Evolutionary conservation across 2,888 invertebrate genomes (phyloP).

Genomic region (Rugalucina vietnamica): DNA sequence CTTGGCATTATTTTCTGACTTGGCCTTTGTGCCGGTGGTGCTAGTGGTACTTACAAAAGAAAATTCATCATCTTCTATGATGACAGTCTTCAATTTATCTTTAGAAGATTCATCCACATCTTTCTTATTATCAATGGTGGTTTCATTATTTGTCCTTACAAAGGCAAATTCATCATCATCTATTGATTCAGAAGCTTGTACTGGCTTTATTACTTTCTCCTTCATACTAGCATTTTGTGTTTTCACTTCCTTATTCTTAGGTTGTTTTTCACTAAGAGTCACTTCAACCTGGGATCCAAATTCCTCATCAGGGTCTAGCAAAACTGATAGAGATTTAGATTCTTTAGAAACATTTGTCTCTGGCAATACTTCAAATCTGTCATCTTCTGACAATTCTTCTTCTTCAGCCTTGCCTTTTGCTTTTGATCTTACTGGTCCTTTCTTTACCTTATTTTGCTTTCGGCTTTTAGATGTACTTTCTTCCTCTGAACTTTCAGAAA

Average conservation of each 20-base stretch:
- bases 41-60: too few relatives aligned
- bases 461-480: neutral
- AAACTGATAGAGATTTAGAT: slow-evolving; percentile 20
- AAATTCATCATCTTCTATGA: too few relatives aligned
- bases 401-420: neutral
- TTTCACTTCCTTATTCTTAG: too few relatives aligned
- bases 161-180: slow-evolving; percentile 47
- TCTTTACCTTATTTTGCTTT: too few relatives aligned
- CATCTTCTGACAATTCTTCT: neutral
- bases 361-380: neutral
- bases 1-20: neutral
- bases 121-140: neutral
- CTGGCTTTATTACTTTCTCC: too few relatives aligned
- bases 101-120: neutral
- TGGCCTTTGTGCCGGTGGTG: too few relatives aligned
- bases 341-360: neutral
- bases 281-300: slow-evolving; percentile 12
- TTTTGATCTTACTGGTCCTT: too few relatives aligned
- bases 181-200: too few relatives aligned
- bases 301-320: slow-evolving; percentile 45
- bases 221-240: too few relatives aligned
- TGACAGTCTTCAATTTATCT: neutral
- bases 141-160: neutral
- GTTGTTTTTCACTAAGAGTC: too few relatives aligned
- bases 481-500: too few relatives aligned